A percentile compares a stretch with the other conserved stretches of the same genome.
phyloP scores from a whole-genome alignment of 2,888 invertebrate species.

The Drosophila siamana region DNA sequence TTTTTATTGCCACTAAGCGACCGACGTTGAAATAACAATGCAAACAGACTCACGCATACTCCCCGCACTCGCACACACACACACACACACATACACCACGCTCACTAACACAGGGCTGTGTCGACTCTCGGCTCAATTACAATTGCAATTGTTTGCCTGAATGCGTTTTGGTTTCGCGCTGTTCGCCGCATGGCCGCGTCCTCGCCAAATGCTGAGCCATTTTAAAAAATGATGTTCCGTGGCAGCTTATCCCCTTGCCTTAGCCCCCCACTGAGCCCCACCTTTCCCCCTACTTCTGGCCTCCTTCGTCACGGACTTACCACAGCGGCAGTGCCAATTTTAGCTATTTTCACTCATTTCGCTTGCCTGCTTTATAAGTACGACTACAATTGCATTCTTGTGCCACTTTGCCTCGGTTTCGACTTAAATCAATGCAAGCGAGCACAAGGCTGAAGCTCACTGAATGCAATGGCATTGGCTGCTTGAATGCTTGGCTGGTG shows the following conservation, averaged over 20 bases:
- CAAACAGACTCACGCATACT: conserved; percentile 62
- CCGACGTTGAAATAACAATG: conserved; percentile 77
- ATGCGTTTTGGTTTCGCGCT: conserved; percentile 77
- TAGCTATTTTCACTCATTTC: conserved; percentile 53
- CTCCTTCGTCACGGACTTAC: background rate
- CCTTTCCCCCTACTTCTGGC: background rate
- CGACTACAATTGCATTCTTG: conserved; percentile 53
- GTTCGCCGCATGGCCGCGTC: conserved; percentile 58
- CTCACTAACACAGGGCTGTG: conserved; percentile 45
- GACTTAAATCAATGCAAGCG: conserved; percentile 69
- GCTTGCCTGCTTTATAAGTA: conserved; percentile 46
- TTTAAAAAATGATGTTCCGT: conserved; percentile 73
- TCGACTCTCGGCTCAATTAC: conserved; percentile 80
- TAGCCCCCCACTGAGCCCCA: background rate
- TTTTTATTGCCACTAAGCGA: conserved; percentile 82
- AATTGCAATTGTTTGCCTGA: conserved; percentile 82
- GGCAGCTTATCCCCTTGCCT: conserved; percentile 42
- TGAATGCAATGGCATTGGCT: conserved; percentile 31
- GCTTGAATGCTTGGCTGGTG: conserved; percentile 16
- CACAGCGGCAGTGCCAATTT: conserved; percentile 17
- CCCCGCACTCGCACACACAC: conserved; percentile 16
- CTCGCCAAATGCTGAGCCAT: conserved; percentile 60
- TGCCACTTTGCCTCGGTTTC: conserved; percentile 51
- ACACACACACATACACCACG: conserved; percentile 18
- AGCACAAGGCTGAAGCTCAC: conserved; percentile 23